A percentile compares a stretch with the other conserved stretches of the same genome.
These are phyloP conservation scores for Cichladusa arquata DNA, from an alignment of 2,113 vertebrate species.

Conservation along the genomic window DNA sequence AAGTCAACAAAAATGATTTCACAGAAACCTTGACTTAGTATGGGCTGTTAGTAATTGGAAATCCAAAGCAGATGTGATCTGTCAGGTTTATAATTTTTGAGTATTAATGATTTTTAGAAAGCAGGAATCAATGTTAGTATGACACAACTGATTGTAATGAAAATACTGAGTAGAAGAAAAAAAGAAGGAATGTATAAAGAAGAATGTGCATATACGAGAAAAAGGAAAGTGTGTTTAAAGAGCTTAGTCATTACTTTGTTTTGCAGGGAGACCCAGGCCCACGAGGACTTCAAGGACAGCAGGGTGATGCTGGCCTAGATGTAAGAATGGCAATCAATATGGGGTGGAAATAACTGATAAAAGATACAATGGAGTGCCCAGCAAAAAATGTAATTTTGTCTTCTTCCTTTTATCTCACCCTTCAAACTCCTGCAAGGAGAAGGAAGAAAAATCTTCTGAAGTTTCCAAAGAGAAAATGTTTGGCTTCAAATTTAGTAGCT, in stretches of 20 bases:
- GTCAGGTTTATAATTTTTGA: background rate
- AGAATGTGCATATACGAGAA: background rate
- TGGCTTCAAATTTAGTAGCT: background rate
- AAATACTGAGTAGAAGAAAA: background rate
- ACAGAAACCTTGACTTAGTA: background rate
- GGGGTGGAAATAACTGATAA: background rate
- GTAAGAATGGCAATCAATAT: constrained; percentile 10
- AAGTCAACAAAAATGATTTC: background rate
- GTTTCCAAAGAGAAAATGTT: background rate
- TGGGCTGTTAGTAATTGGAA: background rate
- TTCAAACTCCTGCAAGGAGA: background rate
- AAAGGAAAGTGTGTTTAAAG: background rate
- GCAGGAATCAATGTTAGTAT: background rate
- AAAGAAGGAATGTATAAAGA: background rate
- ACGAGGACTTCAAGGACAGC: constrained; percentile 18
- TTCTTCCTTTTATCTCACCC: background rate
- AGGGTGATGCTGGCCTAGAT: constrained; percentile 32
- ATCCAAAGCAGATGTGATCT: background rate
- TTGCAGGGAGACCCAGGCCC: constrained; percentile 59
- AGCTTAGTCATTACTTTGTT: background rate
- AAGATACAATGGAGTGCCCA: background rate
- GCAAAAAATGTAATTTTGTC: background rate
- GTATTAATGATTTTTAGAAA: background rate
- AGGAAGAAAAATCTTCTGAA: background rate
- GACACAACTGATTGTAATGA: background rate